Percentiles rank a stretch among this genome's conserved stretches.
These are phyloP conservation scores for Vultur gryphus DNA, from an alignment of 2,797 vertebrate species.

Conservation along the genomic window DNA sequence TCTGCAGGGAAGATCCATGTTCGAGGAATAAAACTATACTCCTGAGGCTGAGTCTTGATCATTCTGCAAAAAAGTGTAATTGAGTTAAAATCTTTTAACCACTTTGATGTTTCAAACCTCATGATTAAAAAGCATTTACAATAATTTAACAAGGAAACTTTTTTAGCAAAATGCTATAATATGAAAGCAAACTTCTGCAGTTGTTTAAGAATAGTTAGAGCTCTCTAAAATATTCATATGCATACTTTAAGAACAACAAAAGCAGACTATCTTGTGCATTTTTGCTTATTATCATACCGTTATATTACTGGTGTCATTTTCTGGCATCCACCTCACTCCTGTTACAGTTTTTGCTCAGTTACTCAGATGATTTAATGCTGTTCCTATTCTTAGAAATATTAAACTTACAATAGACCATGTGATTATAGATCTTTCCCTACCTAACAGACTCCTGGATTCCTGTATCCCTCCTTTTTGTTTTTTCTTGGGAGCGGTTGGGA, in stretches of 20 bases:
- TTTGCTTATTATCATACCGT: neutral
- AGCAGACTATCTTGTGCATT: neutral
- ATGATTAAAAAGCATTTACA: neutral
- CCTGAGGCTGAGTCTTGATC: constrained; percentile 94
- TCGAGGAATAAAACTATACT: constrained; percentile 95
- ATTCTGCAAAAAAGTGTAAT: constrained; percentile 79
- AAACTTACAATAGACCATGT: neutral
- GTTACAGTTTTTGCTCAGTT: neutral
- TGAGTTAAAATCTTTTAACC: constrained; percentile 1
- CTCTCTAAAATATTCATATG: neutral
- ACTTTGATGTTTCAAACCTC: neutral
- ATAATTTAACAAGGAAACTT: neutral
- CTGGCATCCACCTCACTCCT: neutral
- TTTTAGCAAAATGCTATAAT: neutral
- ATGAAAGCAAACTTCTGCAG: neutral
- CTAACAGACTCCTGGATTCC: neutral
- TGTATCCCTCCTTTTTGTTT: neutral
- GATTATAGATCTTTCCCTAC: neutral
- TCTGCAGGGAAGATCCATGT: constrained; percentile 99
- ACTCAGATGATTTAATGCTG: neutral
- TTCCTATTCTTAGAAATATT: neutral
- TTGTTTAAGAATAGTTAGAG: neutral
- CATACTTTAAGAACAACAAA: neutral
- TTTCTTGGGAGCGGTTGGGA: fast-evolving
- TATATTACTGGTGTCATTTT: neutral